Evolutionary conservation across 2,888 invertebrate genomes (phyloP).

Genomic region (Boloria euphrosyne): DNA sequence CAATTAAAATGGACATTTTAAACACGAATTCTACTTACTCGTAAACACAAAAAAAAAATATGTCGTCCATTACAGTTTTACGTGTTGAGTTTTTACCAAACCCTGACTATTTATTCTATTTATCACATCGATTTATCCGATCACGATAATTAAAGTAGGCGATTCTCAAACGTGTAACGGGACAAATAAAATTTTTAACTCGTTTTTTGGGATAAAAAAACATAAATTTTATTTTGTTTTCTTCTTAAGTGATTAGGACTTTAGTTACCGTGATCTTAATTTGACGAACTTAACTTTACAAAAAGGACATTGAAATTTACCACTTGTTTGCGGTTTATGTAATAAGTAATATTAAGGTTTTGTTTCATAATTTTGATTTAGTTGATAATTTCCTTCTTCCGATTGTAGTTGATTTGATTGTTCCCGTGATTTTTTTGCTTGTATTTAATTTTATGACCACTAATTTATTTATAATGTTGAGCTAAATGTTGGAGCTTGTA

Average conservation of each 20-base stretch:
- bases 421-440: slow-evolving; percentile 47
- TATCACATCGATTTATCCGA: slow-evolving; percentile 6
- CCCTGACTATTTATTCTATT: slow-evolving; percentile 8
- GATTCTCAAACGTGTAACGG: not conserved
- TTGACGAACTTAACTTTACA: not conserved
- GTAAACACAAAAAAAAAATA: not conserved
- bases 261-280: slow-evolving; percentile 11
- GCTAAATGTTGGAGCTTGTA: slow-evolving; percentile 10
- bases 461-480: slow-evolving; percentile 28
- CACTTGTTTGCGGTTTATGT: slow-evolving; percentile 22
- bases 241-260: not conserved
- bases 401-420: slow-evolving; percentile 48
- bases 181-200: not conserved
- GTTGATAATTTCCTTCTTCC: slow-evolving; percentile 42
- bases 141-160: not conserved
- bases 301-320: not conserved
- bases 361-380: slow-evolving; percentile 35
- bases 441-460: slow-evolving; percentile 50
- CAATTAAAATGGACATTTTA: slow-evolving; percentile 18
- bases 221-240: slow-evolving; percentile 1
- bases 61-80: slow-evolving; percentile 1
- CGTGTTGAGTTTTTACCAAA: not conserved
- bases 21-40: not conserved
- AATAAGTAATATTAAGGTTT: slow-evolving; percentile 31
- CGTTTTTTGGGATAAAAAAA: not conserved